Conservation (phyloP, 2,113 vertebrate species). For the Solenodon paradoxus region DNA sequence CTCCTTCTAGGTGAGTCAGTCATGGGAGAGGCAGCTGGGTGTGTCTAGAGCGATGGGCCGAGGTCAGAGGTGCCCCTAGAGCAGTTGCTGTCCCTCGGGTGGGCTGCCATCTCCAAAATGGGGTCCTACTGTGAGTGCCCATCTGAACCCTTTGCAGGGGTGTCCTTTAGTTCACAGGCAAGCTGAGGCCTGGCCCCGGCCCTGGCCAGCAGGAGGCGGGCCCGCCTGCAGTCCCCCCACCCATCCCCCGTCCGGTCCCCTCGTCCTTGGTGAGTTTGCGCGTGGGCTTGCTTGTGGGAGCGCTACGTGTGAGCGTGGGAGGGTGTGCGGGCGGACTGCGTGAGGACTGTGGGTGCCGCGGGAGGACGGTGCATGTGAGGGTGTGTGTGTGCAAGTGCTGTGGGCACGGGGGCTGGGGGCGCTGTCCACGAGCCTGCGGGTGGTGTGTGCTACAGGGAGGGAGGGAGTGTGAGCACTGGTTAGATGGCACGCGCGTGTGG, state of each 20-base stretch:
- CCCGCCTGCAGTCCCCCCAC: not conserved
- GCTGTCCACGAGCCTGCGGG: not conserved
- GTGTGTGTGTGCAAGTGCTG: not conserved
- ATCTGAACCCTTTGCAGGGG: fast-evolving
- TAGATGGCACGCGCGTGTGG: fast-evolving
- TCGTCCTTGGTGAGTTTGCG: too few species aligned
- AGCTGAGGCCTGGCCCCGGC: not conserved
- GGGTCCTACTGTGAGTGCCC: not conserved
- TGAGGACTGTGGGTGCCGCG: too few species aligned
- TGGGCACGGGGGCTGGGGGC: not conserved
- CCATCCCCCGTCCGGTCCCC: not conserved
- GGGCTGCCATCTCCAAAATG: not conserved
- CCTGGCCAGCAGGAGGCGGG: too few species aligned
- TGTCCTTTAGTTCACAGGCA: too few species aligned
- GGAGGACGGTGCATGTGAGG: not conserved
- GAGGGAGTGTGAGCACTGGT: not conserved
- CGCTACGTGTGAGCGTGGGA: not conserved
- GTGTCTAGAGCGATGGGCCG: not conserved
- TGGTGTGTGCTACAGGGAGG: not conserved
- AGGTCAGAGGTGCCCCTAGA: not conserved
- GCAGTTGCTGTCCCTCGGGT: not conserved
- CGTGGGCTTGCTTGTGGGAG: too few species aligned
- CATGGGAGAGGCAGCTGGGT: not conserved
- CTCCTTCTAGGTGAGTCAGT: not conserved
- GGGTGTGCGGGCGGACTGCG: not conserved